Percentiles rank a stretch among this genome's conserved stretches.
phyloP scores from a whole-genome alignment of 2,113 vertebrate genomes.

The Saccopteryx leptura region DNA sequence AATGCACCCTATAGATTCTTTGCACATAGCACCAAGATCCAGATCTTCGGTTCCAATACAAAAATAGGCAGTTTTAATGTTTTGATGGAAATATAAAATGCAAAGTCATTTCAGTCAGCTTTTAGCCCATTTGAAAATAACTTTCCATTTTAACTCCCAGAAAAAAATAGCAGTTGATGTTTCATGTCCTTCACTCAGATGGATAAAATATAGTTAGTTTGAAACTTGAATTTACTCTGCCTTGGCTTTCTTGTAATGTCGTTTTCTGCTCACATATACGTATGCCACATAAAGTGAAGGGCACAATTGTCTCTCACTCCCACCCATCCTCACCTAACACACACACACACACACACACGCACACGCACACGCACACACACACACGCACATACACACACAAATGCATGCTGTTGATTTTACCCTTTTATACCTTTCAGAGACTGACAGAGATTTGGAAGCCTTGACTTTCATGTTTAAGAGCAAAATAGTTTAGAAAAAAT shows the following conservation, averaged over 20 bases:
- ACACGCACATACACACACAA: too few species aligned
- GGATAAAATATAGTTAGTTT: background rate
- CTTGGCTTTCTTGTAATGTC: background rate
- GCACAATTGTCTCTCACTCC: background rate
- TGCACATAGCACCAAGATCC: conserved; percentile 48
- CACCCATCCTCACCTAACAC: background rate
- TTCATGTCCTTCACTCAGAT: background rate
- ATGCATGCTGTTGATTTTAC: background rate
- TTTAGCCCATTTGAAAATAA: conserved; percentile 6
- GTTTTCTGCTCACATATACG: background rate
- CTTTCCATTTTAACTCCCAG: background rate
- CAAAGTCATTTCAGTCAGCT: background rate
- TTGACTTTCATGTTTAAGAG: conserved; percentile 13
- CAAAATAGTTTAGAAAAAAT: background rate
- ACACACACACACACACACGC: background rate
- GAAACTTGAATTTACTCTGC: background rate
- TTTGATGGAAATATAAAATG: conserved; percentile 25
- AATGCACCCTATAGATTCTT: conserved; percentile 41
- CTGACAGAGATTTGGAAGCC: background rate
- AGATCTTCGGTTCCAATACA: conserved; percentile 67
- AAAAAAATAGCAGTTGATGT: conserved; percentile 19
- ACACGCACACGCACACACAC: background rate
- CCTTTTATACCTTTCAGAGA: background rate
- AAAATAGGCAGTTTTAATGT: conserved; percentile 67
- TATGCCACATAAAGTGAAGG: background rate